Base-by-base conservation (phyloP, 2,888 invertebrate species). In the Drosophila leonis region DNA sequence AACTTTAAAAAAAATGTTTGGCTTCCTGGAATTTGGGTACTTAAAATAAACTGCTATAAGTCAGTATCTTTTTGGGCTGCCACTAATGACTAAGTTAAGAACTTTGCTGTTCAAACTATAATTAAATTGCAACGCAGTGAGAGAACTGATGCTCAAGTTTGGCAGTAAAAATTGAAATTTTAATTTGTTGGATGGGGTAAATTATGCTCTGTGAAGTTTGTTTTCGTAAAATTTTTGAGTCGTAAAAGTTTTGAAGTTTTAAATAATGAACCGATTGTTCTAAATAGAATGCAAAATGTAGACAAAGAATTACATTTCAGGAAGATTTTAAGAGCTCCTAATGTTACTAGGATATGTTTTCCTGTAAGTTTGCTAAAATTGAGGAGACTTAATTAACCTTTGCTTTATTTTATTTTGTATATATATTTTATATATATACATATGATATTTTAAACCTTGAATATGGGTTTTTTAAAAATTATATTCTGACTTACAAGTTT, bases 51-150 rank as follows among this genome's bases (percentile, higher is more conserved):
- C 57, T 39, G 54, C 57, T n/a, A 20, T 24, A 29, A 59, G 57
- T 51, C 49, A 20, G 61, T 33, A 44, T 44, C 18, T 49, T 44
- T 12, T 15, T 31, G 37, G 44, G n/a, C 27, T 55, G 54, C 39
- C 41, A 39, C 55, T 78, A 80, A 75, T 80, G 67, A 80, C 57
- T 51, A 59, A 24, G 56, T 57, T 44, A n/a, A n/a, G n/a, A 69
- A 71, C 55, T 75, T 63, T 60, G 13, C 39, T 41, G 49, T 37
- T 65, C 7, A 4, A 65, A 39, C 55, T 49, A 12, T 76, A 65
- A 72, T 77, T 60, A 57, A 60, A 80, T 71, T 72, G 59, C 46
- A 15, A 15, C 9, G 15, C 27, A 42, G 29, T 3, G 31, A 46
- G 44, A 41, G 46, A 46, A 12, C 35, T 42, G 9, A 33, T 15